Percentiles rank a stretch among this genome's conserved stretches.
Conservation (phyloP, 2,797 vertebrate genomes). For the Anguilla anguilla region DNA sequence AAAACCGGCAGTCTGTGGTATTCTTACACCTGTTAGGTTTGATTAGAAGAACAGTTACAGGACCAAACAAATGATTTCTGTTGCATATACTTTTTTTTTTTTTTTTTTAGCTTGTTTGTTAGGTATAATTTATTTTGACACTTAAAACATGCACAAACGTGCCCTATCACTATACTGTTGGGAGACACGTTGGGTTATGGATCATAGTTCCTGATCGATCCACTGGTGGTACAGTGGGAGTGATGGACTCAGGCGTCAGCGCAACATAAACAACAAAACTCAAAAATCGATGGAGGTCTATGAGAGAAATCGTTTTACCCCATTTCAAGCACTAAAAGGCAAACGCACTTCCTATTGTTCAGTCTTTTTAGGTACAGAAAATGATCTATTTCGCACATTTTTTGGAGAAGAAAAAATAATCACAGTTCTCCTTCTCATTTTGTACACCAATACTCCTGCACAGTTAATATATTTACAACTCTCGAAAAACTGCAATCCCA, state of each 20-base stretch:
- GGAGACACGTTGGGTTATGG: conserved; percentile 49
- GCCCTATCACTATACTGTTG: conserved; percentile 37
- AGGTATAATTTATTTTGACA: conserved; percentile 30
- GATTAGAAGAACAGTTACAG: conserved; percentile 37
- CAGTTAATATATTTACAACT: conserved; percentile 14
- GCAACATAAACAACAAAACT: conserved; percentile 37
- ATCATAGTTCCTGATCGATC: conserved; percentile 46
- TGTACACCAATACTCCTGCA: neutral
- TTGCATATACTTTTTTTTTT: conserved; percentile 30
- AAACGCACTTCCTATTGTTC: neutral
- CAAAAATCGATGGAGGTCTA: conserved; percentile 30
- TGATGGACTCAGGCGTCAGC: conserved; percentile 45
- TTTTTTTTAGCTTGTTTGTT: conserved; percentile 16
- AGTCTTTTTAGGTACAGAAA: conserved; percentile 13
- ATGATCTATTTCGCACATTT: conserved; percentile 24
- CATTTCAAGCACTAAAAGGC: neutral
- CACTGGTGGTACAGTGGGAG: conserved; percentile 26
- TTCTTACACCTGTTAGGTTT: conserved; percentile 33
- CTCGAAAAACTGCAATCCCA: conserved; percentile 23
- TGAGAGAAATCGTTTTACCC: neutral
- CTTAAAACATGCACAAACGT: conserved; percentile 40
- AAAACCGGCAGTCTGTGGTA: conserved; percentile 38
- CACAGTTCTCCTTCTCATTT: conserved; percentile 15
- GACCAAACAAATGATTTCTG: conserved; percentile 30
- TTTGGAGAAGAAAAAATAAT: conserved; percentile 5